These are phyloP conservation scores for Plumapathes pennacea DNA, from an alignment of 92 coral and sea anemone genomes.

Conservation along the genomic window DNA sequence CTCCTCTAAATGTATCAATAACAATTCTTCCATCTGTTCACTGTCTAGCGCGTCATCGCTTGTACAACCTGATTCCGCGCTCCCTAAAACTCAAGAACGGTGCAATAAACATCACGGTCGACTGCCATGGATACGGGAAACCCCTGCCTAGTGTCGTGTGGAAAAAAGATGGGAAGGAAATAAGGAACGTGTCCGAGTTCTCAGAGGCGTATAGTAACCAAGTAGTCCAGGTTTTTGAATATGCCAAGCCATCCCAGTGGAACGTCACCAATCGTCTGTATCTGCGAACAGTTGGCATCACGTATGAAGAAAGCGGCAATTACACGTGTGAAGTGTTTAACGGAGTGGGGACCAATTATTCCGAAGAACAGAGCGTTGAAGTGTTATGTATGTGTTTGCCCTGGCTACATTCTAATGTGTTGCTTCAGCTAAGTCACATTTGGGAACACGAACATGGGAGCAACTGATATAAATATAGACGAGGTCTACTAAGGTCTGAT, in stretches of 20 bases:
- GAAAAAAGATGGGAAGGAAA: conserved; percentile 15
- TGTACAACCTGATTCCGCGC: too few relatives aligned
- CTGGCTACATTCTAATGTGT: too few relatives aligned
- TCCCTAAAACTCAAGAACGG: conserved; percentile 8
- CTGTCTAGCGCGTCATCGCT: too few relatives aligned
- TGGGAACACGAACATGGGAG: too few relatives aligned
- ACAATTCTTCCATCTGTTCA: too few relatives aligned
- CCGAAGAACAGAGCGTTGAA: conserved; percentile 7
- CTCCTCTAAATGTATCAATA: too few relatives aligned
- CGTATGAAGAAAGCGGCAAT: conserved; percentile 59
- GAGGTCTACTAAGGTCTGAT: too few relatives aligned
- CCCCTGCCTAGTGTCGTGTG: conserved; percentile 52
- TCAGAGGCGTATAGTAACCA: background rate
- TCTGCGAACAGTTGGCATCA: conserved; percentile 48
- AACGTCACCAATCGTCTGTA: conserved; percentile 45
- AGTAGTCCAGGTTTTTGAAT: conserved; percentile 48
- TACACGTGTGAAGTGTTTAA: conserved; percentile 54
- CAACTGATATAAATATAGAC: too few relatives aligned
- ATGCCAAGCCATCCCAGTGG: too few relatives aligned
- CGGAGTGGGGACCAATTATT: background rate
- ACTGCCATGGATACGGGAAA: conserved; percentile 59
- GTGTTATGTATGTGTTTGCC: conserved; percentile 77
- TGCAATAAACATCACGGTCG: conserved; percentile 7
- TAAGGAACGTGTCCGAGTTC: background rate
- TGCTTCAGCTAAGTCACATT: too few relatives aligned